Evolutionary conservation across 2,888 invertebrate species (phyloP).

Genomic region (Sarcophaga rosellei): DNA sequence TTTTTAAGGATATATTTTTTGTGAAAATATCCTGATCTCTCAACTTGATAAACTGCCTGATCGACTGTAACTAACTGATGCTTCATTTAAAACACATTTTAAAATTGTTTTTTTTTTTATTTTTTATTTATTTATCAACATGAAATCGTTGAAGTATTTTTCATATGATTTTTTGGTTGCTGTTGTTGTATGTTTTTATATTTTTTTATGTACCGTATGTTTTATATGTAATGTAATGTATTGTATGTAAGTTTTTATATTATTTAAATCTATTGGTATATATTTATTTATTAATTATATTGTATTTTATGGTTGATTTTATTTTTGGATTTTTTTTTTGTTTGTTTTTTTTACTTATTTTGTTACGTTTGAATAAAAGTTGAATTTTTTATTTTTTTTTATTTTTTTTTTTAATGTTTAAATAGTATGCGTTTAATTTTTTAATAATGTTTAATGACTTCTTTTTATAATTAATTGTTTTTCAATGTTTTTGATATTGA

Average conservation of each 20-base stretch:
- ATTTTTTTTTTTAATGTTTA: conserved; percentile 15
- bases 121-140: conserved; percentile 18
- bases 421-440: conserved; percentile 34
- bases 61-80: not conserved
- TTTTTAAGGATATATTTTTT: too few species aligned
- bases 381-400: conserved; percentile 32
- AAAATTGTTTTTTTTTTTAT: not conserved
- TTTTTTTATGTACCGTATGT: too few species aligned
- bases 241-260: conserved; percentile 45
- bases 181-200: too few species aligned
- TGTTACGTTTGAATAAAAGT: conserved; percentile 67
- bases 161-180: too few species aligned
- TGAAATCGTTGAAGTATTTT: not conserved
- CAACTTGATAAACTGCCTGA: not conserved
- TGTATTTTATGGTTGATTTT: conserved; percentile 36
- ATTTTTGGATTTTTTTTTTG: conserved; percentile 16
- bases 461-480: not conserved
- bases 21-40: too few species aligned
- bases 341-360: conserved; percentile 48
- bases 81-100: conserved; percentile 16
- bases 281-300: conserved; percentile 51
- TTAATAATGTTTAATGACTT: not conserved
- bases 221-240: not conserved
- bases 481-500: conserved; percentile 51
- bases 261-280: conserved; percentile 34